Percentiles rank a stretch among this genome's conserved stretches.
phyloP scores from a whole-genome alignment of 2,888 invertebrate genomes.

The Patella depressa region DNA sequence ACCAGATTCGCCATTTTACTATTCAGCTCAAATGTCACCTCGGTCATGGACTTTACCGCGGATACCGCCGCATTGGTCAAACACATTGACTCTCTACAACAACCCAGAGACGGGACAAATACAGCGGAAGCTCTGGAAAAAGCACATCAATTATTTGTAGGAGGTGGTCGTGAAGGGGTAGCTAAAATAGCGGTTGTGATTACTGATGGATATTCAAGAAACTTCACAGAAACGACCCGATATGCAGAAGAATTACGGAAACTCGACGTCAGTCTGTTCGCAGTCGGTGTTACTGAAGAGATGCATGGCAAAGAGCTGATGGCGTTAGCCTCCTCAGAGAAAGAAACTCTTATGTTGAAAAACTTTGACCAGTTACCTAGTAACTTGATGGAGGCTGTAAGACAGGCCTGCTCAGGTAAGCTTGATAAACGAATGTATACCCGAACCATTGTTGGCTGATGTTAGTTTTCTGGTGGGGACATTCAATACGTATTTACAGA shows the following conservation, averaged over 20 bases:
- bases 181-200: slow-evolving; percentile 69
- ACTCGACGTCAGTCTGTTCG: slow-evolving; percentile 66
- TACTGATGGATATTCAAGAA: slow-evolving; percentile 69
- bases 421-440: no score
- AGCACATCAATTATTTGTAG: slow-evolving; percentile 40
- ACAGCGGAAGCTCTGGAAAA: slow-evolving; percentile 42
- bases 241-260: slow-evolving; percentile 64
- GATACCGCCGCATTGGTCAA: slow-evolving; percentile 28
- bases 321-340: slow-evolving; percentile 43
- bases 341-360: slow-evolving; percentile 41
- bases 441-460: no score
- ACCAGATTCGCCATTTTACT: slow-evolving; percentile 41
- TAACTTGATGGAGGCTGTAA: neutral
- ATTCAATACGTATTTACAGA: no score
- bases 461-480: no score
- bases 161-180: slow-evolving; percentile 45
- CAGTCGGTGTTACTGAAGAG: slow-evolving; percentile 67
- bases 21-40: slow-evolving; percentile 39
- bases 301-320: slow-evolving; percentile 63
- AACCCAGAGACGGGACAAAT: slow-evolving; percentile 41
- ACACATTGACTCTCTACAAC: slow-evolving; percentile 30
- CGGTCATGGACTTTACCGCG: slow-evolving; percentile 36
- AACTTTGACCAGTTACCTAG: slow-evolving; percentile 23
- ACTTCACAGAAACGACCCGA: slow-evolving; percentile 56
- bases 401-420: neutral